Evolutionary conservation across 2,797 vertebrate genomes (phyloP).

Genomic region (Notamacropus eugenii): DNA sequence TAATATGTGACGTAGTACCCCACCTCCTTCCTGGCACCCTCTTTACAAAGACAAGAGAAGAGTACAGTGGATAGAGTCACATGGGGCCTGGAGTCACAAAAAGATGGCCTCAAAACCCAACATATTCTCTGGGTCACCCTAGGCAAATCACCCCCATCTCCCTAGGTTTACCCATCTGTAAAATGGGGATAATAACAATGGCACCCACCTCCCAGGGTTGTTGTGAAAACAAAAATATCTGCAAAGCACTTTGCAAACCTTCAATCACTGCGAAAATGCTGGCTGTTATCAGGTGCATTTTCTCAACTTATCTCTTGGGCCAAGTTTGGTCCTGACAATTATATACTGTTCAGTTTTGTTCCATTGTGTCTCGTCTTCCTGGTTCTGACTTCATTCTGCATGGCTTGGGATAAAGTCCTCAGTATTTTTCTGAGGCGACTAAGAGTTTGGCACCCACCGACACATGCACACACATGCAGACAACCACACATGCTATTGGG

Average conservation of each 20-base stretch:
- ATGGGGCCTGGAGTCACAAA: background rate
- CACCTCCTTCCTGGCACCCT: background rate
- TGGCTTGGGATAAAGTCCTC: background rate
- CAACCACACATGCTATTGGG: background rate
- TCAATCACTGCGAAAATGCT: background rate
- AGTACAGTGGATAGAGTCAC: background rate
- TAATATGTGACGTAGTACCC: background rate
- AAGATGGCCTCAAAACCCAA: background rate
- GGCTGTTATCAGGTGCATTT: background rate
- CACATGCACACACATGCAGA: background rate
- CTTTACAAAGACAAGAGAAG: background rate
- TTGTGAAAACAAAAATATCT: background rate
- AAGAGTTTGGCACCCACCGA: background rate
- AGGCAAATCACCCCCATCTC: background rate
- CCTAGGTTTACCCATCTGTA: background rate
- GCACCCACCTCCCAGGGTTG: background rate
- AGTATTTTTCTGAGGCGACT: background rate
- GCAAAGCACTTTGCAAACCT: background rate
- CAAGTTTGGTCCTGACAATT: background rate
- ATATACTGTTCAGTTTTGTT: background rate
- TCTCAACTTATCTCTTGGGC: background rate
- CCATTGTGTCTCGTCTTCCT: background rate
- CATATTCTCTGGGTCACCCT: background rate
- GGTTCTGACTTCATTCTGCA: background rate
- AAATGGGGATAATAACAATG: background rate